phyloP scores from a whole-genome alignment of 2,888 invertebrate species.

The Pediacus dermestoides region DNA sequence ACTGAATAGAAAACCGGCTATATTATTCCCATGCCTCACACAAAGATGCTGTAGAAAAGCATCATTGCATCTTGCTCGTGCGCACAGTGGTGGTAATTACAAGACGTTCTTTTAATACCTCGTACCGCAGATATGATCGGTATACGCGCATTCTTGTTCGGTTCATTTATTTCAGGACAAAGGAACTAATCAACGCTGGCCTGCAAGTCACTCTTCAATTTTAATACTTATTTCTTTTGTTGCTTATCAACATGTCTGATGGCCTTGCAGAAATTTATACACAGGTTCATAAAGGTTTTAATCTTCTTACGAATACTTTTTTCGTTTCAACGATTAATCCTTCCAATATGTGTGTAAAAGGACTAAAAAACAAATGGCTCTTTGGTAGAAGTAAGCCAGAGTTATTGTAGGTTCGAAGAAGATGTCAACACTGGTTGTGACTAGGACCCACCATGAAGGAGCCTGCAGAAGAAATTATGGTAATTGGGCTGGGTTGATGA shows the following conservation, averaged over 20 bases:
- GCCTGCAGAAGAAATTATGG: too few relatives aligned
- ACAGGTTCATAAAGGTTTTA: background rate
- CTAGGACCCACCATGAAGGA: too few relatives aligned
- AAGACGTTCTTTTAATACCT: slow-evolving; percentile 13
- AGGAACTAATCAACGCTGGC: slow-evolving; percentile 34
- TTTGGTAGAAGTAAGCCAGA: too few relatives aligned
- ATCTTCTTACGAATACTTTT: background rate
- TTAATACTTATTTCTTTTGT: slow-evolving; percentile 23
- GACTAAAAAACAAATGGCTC: too few relatives aligned
- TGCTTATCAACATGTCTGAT: slow-evolving; percentile 15
- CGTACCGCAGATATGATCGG: slow-evolving; percentile 20
- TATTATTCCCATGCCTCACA: slow-evolving; percentile 10
- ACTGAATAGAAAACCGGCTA: slow-evolving; percentile 9
- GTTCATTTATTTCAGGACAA: slow-evolving; percentile 32
- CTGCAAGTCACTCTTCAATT: slow-evolving; percentile 39
- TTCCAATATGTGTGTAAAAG: too few relatives aligned
- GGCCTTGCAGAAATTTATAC: slow-evolving; percentile 10
- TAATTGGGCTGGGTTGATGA: too few relatives aligned
- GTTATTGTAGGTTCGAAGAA: too few relatives aligned
- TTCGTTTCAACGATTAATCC: background rate
- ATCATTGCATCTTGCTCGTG: slow-evolving; percentile 9
- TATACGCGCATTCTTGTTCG: slow-evolving; percentile 17
- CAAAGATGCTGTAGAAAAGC: slow-evolving; percentile 4
- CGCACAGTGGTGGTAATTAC: slow-evolving; percentile 10
- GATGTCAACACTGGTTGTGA: too few relatives aligned